Percentiles rank a stretch among this genome's conserved stretches.
These are phyloP conservation scores for Xyliphius kryptos DNA, from an alignment of 2,113 vertebrate genomes.

Conservation along the genomic window DNA sequence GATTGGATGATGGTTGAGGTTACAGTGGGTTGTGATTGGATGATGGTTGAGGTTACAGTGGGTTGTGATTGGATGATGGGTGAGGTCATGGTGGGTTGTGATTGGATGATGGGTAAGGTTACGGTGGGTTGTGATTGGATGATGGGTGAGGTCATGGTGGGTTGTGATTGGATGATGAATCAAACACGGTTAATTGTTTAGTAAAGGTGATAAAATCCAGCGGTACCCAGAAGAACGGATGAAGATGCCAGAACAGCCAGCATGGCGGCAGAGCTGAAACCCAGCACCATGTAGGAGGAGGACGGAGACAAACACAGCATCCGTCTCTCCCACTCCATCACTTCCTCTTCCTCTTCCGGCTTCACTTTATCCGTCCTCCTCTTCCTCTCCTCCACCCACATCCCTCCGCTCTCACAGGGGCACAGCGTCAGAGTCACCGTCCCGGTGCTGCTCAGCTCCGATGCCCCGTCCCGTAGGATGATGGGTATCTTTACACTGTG, in stretches of 20 bases:
- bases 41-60: neutral
- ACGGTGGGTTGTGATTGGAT: neutral
- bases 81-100: neutral
- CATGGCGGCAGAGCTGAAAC: conserved; percentile 75
- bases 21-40: too few relatives aligned
- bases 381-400: conserved; percentile 59
- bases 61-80: neutral
- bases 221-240: conserved; percentile 71
- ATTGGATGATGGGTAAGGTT: neutral
- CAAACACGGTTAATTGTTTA: neutral
- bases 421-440: conserved; percentile 81
- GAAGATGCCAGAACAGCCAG: conserved; percentile 76
- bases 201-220: neutral
- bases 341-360: neutral
- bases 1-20: neutral
- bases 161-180: neutral
- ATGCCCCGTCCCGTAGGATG: conserved; percentile 73
- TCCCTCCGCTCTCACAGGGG: conserved; percentile 70
- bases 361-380: conserved; percentile 46
- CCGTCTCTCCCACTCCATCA: conserved; percentile 57
- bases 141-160: neutral
- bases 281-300: conserved; percentile 61
- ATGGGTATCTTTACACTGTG: conserved; percentile 71
- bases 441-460: conserved; percentile 73
- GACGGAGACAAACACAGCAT: conserved; percentile 55